Conservation (phyloP, 2,888 invertebrate genomes). For the Chaitophorus viminalis region DNA sequence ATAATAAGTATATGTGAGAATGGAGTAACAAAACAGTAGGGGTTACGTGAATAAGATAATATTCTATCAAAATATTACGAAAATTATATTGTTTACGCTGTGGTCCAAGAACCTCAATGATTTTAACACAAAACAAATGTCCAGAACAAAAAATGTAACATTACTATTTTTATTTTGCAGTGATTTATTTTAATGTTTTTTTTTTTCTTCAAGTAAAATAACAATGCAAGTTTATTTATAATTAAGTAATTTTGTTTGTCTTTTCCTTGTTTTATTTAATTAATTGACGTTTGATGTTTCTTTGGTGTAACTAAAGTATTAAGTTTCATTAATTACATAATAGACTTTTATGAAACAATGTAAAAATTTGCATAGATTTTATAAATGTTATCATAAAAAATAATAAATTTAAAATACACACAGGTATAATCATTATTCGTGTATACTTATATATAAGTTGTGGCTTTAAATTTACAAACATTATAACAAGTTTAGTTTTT, state of each 20-base stretch:
- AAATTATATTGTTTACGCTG: no score
- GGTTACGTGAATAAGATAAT: no score
- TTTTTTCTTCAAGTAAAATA: slow-evolving; percentile 6
- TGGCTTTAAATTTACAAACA: neutral
- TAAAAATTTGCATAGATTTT: neutral
- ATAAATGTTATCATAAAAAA: neutral
- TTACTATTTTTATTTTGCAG: neutral
- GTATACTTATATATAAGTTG: neutral
- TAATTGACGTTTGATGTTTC: slow-evolving; percentile 32
- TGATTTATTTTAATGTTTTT: slow-evolving; percentile 1
- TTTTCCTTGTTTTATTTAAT: slow-evolving; percentile 2
- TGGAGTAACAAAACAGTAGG: no score
- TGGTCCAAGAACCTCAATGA: neutral
- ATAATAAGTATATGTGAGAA: no score
- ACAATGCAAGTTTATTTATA: slow-evolving; percentile 31
- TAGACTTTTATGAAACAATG: neutral
- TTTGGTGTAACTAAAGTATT: neutral
- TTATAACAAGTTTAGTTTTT: no score
- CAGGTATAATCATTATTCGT: neutral
- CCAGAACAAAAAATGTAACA: neutral
- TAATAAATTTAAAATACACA: neutral
- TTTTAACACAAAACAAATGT: slow-evolving; percentile 23
- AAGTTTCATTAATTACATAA: slow-evolving; percentile 11
- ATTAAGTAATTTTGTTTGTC: slow-evolving; percentile 22
- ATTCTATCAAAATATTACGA: no score